Evolutionary conservation across 2,113 vertebrate species (phyloP), one percentile per base, ranked within the genome.

Genomic region (Tyrannus savana): DNA sequence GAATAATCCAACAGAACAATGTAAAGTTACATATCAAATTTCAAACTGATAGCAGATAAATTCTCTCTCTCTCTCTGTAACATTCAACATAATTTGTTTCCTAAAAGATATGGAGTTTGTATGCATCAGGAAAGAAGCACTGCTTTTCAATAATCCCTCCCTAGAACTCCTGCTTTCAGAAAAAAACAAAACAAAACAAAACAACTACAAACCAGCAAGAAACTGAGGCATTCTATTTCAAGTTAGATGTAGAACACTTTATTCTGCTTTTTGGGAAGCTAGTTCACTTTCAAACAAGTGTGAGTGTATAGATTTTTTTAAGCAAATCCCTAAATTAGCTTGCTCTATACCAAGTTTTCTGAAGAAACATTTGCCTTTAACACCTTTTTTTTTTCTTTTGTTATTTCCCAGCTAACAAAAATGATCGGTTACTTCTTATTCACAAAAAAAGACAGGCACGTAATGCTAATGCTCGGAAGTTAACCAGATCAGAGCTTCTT

Each of bases 21-120:
- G 11, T 74, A 80, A 95, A 93, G 66, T 94, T 83, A 21, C 55
- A 75, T 60, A 81, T 71, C 25, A 77, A 73, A 85, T 80, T 67
- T 22, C 27, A 84, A 90, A 82, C 44, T 53, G 59, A 58, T 58
- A 55, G 69, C 47, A 46, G 50, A 62, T 84, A 94, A 62, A 64
- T 81, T 72, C 31, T 85, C 39, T 74, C 39, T 74, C 39, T 74
- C 49, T 72, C 6, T 72, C 8, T 56, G 49, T 96, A 72, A 24
- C n/a, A 58, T 74, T 84, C 60, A 59, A 17, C 1, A 3, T 44
- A 33, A 58, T 92, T 75, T 94, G 12, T 74, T 88, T 87, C 78
- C 14, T 71, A 73, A 71, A 92, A 85, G 27, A 78, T 64, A n/a
- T 28, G 24, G 47, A 15, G 28, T 87, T 68, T 62, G 52, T 68